Percentiles rank a stretch among this genome's conserved stretches.
Evolutionary conservation across 2,113 vertebrate species (phyloP).

Genomic region (Buteo buteo): DNA sequence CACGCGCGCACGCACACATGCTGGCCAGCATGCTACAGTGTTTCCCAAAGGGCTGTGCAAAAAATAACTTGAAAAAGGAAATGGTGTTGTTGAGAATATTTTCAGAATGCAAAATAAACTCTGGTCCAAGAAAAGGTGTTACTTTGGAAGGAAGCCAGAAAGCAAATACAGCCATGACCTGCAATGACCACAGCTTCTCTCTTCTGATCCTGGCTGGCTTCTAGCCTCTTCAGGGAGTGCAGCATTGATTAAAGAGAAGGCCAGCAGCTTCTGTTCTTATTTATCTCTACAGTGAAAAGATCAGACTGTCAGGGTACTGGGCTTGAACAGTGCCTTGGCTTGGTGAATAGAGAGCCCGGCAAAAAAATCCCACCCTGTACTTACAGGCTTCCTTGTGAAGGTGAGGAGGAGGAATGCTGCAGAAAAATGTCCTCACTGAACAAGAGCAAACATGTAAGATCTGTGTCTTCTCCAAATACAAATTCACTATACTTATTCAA

Average conservation of each 20-base stretch:
- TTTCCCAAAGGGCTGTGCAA: slow-evolving; percentile 14
- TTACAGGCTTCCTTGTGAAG: background rate
- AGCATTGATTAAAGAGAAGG: background rate
- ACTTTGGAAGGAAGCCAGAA: slow-evolving; percentile 36
- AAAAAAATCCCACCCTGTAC: background rate
- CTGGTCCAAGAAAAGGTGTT: slow-evolving; percentile 46
- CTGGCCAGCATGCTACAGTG: background rate
- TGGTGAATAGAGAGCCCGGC: background rate
- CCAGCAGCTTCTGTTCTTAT: background rate
- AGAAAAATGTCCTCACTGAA: background rate
- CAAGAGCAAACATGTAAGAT: background rate
- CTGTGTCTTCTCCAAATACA: background rate
- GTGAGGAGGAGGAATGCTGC: background rate
- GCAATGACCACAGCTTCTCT: slow-evolving; percentile 15
- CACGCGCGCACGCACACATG: background rate
- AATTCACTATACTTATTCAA: background rate
- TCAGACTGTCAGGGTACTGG: background rate
- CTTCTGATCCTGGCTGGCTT: background rate
- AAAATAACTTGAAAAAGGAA: slow-evolving; percentile 56
- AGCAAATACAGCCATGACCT: background rate
- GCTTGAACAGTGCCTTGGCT: background rate
- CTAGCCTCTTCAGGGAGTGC: background rate
- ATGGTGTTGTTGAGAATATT: slow-evolving; percentile 24
- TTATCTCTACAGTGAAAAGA: background rate
- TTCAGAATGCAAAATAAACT: slow-evolving; percentile 52